These are phyloP conservation scores for Spodoptera frugiperda DNA, from an alignment of 1,140 invertebrate species.

Conservation along the genomic window DNA sequence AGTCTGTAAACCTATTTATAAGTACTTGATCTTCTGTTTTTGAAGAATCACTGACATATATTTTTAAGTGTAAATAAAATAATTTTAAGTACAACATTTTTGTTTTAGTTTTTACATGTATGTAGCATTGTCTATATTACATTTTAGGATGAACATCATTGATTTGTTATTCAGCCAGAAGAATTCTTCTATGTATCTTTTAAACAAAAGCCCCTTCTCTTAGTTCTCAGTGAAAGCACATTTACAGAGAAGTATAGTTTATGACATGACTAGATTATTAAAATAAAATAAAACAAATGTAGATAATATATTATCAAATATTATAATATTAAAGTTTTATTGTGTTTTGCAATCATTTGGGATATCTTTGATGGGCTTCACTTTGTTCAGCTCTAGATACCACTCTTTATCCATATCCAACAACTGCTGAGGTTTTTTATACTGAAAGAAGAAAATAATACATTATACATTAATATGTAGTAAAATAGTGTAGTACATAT, in stretches of 20 bases:
- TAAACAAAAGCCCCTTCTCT: background rate
- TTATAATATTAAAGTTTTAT: constrained; percentile 52
- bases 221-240: no score
- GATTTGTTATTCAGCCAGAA: background rate
- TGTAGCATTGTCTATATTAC: no score
- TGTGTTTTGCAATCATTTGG: constrained; percentile 84
- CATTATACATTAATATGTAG: no score
- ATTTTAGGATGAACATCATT: background rate
- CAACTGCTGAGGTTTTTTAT: constrained; percentile 90
- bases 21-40: background rate
- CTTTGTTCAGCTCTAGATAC: constrained; percentile 77
- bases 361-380: constrained; percentile 78
- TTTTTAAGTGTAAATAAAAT: constrained; percentile 28
- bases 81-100: background rate
- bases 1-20: background rate
- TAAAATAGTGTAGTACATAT: no score
- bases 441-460: constrained; percentile 85
- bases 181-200: no score
- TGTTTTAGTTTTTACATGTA: background rate
- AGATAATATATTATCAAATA: background rate
- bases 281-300: no score
- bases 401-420: constrained; percentile 89
- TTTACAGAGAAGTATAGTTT: no score
- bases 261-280: no score
- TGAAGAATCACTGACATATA: no score